phyloP scores from a whole-genome alignment of 2,113 vertebrate species.

The Chlorodrepanis virens region DNA sequence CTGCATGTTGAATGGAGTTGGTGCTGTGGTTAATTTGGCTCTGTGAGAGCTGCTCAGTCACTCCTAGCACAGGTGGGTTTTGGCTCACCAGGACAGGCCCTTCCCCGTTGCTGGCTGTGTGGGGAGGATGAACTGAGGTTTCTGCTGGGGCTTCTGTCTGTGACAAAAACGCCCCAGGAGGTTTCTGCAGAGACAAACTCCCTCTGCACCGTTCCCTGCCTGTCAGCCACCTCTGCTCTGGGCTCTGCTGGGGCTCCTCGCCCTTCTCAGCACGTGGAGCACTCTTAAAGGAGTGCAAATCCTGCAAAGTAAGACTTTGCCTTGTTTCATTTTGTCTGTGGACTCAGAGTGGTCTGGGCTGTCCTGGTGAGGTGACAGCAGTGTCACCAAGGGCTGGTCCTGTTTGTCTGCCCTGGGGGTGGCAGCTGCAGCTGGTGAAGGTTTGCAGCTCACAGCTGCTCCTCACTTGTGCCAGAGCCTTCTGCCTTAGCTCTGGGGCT shows the following conservation, averaged over 20 bases:
- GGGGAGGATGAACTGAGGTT: not conserved
- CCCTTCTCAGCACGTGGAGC: not conserved
- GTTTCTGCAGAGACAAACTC: not conserved
- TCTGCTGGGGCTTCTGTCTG: not conserved
- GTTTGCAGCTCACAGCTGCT: not conserved
- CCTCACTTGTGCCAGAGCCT: not conserved
- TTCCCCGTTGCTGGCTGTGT: not conserved
- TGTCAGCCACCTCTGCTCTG: not conserved
- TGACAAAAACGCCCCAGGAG: not conserved
- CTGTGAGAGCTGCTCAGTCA: not conserved
- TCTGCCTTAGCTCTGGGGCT: not conserved
- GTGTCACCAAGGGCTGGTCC: not conserved
- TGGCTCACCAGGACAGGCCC: not conserved
- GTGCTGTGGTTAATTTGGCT: not conserved
- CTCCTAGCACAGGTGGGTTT: fast-evolving
- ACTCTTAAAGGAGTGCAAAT: not conserved
- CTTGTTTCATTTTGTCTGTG: not conserved
- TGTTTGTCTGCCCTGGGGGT: not conserved
- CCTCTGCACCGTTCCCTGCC: fast-evolving
- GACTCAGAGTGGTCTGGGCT: not conserved
- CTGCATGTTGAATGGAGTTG: not conserved
- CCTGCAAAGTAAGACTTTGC: not conserved
- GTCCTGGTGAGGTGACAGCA: not conserved
- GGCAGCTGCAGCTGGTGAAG: not conserved
- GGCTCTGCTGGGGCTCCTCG: not conserved